phyloP scores from a whole-genome alignment of 2,797 vertebrate species.

The Poecile montanus region DNA sequence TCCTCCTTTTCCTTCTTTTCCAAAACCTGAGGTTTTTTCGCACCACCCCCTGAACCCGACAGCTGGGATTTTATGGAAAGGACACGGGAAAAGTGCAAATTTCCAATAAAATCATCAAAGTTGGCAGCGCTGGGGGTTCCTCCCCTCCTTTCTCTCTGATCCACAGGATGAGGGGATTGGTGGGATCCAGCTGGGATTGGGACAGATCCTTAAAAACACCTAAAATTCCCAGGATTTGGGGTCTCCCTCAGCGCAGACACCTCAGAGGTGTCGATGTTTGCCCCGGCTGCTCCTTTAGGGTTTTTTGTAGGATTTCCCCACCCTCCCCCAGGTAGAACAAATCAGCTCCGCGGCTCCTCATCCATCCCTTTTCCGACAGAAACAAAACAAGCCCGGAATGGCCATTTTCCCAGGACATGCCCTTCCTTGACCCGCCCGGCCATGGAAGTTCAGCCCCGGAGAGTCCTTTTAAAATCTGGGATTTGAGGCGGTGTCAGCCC shows the following conservation, averaged over 20 bases:
- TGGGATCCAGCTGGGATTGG: neutral
- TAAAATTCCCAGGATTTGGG: neutral
- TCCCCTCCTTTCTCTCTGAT: neutral
- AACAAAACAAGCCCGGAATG: fast-evolving
- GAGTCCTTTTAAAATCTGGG: neutral
- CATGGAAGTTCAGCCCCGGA: fast-evolving
- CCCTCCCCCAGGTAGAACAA: neutral
- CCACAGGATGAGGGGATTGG: neutral
- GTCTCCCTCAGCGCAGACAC: neutral
- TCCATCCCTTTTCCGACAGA: neutral
- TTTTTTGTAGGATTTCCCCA: neutral
- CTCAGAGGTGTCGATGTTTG: fast-evolving
- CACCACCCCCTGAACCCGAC: neutral
- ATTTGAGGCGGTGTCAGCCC: neutral
- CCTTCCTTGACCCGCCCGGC: neutral
- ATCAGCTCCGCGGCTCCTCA: neutral
- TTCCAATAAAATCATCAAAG: neutral
- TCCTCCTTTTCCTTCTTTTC: neutral
- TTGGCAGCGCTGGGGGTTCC: neutral
- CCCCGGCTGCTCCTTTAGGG: neutral
- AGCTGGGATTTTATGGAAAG: neutral
- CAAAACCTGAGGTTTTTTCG: neutral
- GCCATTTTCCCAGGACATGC: fast-evolving
- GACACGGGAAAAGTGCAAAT: neutral
- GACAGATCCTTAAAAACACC: neutral